Evolutionary conservation across 2,797 vertebrate species (phyloP).

Genomic region (Rhinichthys osculus): DNA sequence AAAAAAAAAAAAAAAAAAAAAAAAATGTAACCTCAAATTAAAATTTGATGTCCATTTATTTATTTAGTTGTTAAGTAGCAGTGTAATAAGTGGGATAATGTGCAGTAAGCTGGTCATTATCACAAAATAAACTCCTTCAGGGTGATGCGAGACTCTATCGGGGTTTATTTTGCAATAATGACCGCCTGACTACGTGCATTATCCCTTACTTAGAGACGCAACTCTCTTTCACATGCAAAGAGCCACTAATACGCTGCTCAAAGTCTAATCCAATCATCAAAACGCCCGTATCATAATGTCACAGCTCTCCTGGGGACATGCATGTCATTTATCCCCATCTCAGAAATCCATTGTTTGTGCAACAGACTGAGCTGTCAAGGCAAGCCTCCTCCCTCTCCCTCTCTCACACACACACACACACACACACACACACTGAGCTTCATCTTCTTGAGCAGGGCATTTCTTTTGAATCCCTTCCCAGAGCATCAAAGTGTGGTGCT

Average conservation of each 20-base stretch:
- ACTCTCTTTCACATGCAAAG: conserved; percentile 47
- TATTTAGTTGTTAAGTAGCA: background rate
- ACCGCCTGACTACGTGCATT: background rate
- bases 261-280: conserved; percentile 48
- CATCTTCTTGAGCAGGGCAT: conserved; percentile 68
- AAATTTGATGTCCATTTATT: background rate
- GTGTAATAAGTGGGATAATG: background rate
- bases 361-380: conserved; percentile 25
- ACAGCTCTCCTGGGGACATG: conserved; percentile 43
- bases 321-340: conserved; percentile 26
- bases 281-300: conserved; percentile 39
- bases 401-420: background rate
- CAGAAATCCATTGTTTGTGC: conserved; percentile 34
- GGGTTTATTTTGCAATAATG: conserved; percentile 14
- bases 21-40: background rate
- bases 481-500: conserved; percentile 72
- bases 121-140: background rate
- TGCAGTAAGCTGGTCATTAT: conserved; percentile 17
- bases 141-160: background rate
- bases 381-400: conserved; percentile 11
- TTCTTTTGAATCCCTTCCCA: conserved; percentile 64
- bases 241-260: conserved; percentile 28
- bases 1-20: background rate
- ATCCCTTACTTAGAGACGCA: conserved; percentile 20
- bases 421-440: conserved; percentile 52